Percentiles rank a stretch among this genome's conserved stretches.
These are phyloP conservation scores for Mormyrus hasselquistii DNA, from an alignment of 2,797 vertebrate species.

Conservation along the genomic window DNA sequence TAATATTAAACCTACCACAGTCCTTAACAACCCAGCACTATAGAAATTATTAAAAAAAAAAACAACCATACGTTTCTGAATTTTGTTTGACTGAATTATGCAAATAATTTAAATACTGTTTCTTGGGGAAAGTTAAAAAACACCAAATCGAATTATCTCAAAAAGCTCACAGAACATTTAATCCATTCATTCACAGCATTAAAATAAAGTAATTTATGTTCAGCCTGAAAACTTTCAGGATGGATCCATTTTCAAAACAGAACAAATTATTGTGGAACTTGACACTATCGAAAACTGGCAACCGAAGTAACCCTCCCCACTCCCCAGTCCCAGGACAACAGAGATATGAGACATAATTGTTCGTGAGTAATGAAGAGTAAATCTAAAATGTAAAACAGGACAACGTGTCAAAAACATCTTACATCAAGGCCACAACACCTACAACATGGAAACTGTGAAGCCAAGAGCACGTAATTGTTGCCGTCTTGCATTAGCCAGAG, in stretches of 20 bases:
- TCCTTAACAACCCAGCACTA: background rate
- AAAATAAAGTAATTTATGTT: background rate
- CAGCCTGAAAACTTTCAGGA: constrained; percentile 4
- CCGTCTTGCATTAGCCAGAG: constrained; percentile 58
- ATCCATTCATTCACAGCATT: background rate
- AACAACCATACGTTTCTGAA: background rate
- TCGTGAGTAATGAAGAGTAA: constrained; percentile 45
- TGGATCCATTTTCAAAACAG: background rate
- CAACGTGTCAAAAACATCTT: constrained; percentile 58
- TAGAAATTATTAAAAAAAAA: background rate
- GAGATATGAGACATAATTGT: constrained; percentile 43
- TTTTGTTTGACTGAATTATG: background rate
- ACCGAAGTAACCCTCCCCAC: background rate
- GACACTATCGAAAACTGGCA: constrained; percentile 7
- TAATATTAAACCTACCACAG: background rate
- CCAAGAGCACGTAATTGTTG: constrained; percentile 58
- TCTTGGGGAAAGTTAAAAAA: background rate
- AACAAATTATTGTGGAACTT: background rate
- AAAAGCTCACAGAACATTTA: background rate
- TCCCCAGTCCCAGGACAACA: constrained; percentile 19
- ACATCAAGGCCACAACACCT: constrained; percentile 58
- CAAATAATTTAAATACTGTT: background rate
- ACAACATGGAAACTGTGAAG: constrained; percentile 44
- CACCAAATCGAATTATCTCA: background rate
- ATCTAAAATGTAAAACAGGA: constrained; percentile 48